phyloP scores from a whole-genome alignment of 2,888 invertebrate genomes.

The Apantesis nais region DNA sequence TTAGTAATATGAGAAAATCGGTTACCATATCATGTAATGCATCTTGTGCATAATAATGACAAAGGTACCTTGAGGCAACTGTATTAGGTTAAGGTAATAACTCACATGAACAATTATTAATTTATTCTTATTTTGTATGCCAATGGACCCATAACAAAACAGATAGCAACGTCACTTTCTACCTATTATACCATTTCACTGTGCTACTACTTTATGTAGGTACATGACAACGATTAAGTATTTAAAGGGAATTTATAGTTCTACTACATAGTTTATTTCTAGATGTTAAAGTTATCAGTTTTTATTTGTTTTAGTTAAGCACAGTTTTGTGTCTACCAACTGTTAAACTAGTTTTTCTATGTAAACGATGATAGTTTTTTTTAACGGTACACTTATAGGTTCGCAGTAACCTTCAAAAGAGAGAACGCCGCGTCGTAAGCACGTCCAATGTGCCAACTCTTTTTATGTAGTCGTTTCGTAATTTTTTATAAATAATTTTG shows the following conservation, averaged over 20 bases:
- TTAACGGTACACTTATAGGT: conserved; percentile 76
- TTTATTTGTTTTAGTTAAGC: not conserved
- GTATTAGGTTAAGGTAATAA: not conserved
- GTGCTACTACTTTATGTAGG: not conserved
- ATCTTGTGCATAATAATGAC: not conserved
- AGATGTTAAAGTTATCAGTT: not conserved
- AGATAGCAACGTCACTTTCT: not conserved
- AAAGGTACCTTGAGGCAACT: not conserved
- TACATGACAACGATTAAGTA: not conserved
- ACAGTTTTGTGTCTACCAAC: not conserved
- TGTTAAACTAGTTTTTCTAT: not conserved
- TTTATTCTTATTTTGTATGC: too few species aligned
- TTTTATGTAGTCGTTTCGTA: conserved; percentile 78
- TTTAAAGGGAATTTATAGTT: not conserved
- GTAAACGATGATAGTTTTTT: conserved; percentile 73
- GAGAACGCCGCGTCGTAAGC: conserved; percentile 79
- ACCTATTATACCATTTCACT: not conserved
- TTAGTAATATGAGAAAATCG: not conserved
- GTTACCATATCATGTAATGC: not conserved
- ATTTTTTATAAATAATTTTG: conserved; percentile 82
- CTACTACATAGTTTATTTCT: not conserved
- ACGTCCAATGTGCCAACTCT: conserved; percentile 84
- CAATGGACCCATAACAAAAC: not conserved
- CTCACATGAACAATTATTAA: too few species aligned
- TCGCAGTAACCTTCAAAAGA: conserved; percentile 80